Conservation (phyloP, 2,888 invertebrate species). For the Colostygia pectinataria region DNA sequence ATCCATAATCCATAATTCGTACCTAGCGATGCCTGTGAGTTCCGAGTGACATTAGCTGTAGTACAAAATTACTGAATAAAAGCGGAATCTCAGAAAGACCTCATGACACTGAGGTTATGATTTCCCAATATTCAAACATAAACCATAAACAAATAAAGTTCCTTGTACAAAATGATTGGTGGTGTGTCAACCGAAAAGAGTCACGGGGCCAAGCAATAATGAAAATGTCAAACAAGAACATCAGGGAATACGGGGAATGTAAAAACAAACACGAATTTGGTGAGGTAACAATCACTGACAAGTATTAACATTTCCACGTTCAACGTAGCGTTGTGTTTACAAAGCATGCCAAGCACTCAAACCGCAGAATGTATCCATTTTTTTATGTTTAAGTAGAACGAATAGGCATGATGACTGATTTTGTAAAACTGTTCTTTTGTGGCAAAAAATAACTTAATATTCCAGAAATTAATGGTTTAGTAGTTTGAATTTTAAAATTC, state of each 20-base stretch:
- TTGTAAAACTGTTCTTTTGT: no score
- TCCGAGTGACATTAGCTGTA: no score
- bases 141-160: not conserved
- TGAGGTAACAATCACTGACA: constrained; percentile 26
- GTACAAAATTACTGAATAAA: no score
- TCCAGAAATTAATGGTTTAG: no score
- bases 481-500: no score
- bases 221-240: constrained; percentile 27
- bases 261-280: constrained; percentile 27
- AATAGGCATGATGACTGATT: no score
- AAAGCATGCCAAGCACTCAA: constrained; percentile 7
- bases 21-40: no score
- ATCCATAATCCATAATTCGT: no score
- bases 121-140: no score
- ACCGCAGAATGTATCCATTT: constrained; percentile 10
- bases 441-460: no score
- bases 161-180: constrained; percentile 4
- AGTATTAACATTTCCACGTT: constrained; percentile 28
- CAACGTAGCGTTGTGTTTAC: constrained; percentile 13
- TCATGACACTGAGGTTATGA: not conserved
- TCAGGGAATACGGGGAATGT: constrained; percentile 22
- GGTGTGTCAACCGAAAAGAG: constrained; percentile 11
- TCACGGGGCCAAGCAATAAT: constrained; percentile 21
- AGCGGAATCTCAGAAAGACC: no score
- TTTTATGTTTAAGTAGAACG: no score